These are phyloP conservation scores for Spisula solida DNA, from an alignment of 2,888 invertebrate species.

Conservation along the genomic window DNA sequence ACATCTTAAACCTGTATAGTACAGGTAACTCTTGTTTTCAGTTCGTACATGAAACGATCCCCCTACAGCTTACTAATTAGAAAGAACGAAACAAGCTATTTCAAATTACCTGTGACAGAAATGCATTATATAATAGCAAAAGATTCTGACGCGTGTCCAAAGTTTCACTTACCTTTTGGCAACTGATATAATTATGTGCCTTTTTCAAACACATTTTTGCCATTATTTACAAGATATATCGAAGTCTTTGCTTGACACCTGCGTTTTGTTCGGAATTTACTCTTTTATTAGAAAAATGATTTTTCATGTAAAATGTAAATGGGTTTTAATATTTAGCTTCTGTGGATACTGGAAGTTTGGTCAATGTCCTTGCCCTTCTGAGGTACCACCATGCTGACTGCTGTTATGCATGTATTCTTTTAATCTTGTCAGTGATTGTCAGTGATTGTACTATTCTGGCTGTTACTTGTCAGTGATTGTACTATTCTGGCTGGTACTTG, in stretches of 20 bases:
- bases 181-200: background rate
- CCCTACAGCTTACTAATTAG: slow-evolving; percentile 10
- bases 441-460: no score
- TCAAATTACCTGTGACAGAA: slow-evolving; percentile 19
- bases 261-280: background rate
- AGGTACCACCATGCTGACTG: no score
- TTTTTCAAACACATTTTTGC: slow-evolving; percentile 15
- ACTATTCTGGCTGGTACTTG: no score
- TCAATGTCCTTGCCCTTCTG: background rate
- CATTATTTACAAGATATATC: slow-evolving; percentile 20
- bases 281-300: background rate
- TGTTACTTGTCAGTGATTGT: no score
- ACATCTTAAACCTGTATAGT: background rate
- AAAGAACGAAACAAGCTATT: background rate
- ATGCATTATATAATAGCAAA: slow-evolving; percentile 17
- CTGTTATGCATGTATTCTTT: no score
- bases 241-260: background rate
- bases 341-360: background rate
- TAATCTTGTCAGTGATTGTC: no score
- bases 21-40: background rate
- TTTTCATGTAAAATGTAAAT: background rate
- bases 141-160: background rate
- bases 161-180: slow-evolving; percentile 1
- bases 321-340: background rate
- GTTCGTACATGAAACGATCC: background rate